Conservation (phyloP, 1,140 invertebrate genomes). For the Wiebesia pumilae region DNA sequence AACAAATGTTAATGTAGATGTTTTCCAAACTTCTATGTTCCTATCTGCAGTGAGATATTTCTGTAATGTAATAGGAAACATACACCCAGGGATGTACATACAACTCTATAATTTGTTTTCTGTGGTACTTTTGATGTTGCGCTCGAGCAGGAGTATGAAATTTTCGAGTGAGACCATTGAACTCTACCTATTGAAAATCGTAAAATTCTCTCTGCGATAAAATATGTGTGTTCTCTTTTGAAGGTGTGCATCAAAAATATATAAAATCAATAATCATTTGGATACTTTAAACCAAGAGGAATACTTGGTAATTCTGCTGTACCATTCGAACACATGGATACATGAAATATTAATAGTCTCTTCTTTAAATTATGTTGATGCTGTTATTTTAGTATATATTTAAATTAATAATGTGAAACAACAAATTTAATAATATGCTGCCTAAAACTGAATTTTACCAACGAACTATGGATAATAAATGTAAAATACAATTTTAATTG, state of each 20-base stretch:
- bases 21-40: no score
- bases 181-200: slow-evolving; percentile 2
- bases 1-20: no score
- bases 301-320: background rate
- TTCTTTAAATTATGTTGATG: no score
- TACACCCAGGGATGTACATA: background rate
- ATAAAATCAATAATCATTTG: background rate
- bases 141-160: background rate
- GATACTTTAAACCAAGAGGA: background rate
- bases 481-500: no score
- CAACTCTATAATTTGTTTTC: slow-evolving; percentile 19
- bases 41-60: background rate
- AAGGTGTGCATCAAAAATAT: background rate
- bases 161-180: background rate
- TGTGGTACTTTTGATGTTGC: slow-evolving; percentile 8
- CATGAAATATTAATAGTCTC: no score
- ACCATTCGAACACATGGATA: no score
- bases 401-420: no score
- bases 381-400: no score
- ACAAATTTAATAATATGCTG: no score
- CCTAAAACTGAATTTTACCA: no score
- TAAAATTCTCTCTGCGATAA: background rate
- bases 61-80: background rate
- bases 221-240: background rate
- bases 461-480: no score